phyloP scores from a whole-genome alignment of 1,140 invertebrate species.

The Pachyrhynchus sulphureomaculatus region DNA sequence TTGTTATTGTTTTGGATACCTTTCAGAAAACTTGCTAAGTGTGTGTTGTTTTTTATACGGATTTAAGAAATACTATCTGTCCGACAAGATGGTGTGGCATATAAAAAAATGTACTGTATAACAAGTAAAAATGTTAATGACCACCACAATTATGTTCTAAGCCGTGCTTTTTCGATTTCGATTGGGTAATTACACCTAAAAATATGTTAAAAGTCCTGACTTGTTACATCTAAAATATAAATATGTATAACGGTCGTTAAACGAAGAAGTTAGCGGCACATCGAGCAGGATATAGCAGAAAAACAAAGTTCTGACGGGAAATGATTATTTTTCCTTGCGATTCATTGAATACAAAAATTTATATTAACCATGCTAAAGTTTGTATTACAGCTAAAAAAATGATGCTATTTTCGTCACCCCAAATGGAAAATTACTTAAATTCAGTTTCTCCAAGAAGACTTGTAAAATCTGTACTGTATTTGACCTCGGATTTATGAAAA shows the following conservation, averaged over 20 bases:
- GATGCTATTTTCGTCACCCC: too few species aligned
- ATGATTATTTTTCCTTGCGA: constrained; percentile 12
- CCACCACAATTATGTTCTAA: background rate
- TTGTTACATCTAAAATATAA: background rate
- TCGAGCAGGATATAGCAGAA: constrained; percentile 18
- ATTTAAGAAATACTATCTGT: constrained; percentile 30
- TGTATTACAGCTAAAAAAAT: too few species aligned
- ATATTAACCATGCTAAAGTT: background rate
- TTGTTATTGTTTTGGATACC: constrained; percentile 30
- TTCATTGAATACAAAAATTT: constrained; percentile 19
- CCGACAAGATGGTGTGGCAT: constrained; percentile 22
- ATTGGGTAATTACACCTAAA: too few species aligned
- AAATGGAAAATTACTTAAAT: too few species aligned
- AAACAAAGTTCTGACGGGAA: constrained; percentile 20
- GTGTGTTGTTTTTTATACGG: constrained; percentile 28
- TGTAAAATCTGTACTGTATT: too few species aligned
- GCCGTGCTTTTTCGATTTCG: background rate
- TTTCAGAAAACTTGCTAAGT: constrained; percentile 24
- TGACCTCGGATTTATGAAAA: too few species aligned
- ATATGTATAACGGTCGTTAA: constrained; percentile 18
- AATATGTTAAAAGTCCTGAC: too few species aligned
- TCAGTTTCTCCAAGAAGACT: too few species aligned
- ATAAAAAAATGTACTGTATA: constrained; percentile 11
- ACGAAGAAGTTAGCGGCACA: constrained; percentile 16
- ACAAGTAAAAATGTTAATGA: constrained; percentile 29